Evolutionary conservation across 2,113 vertebrate genomes (phyloP).

Genomic region (Poeciliopsis prolifica): DNA sequence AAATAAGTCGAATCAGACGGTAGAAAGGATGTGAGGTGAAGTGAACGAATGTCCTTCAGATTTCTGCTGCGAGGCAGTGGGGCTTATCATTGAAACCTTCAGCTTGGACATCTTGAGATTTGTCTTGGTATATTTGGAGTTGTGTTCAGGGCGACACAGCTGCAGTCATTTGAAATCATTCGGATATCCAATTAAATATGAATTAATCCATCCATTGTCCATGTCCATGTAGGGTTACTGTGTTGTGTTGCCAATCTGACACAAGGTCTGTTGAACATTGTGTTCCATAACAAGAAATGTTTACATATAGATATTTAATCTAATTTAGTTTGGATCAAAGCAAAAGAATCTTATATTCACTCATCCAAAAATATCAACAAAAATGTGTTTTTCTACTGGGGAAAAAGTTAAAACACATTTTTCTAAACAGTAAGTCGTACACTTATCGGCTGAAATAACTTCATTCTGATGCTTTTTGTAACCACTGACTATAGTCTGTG

Average conservation of each 20-base stretch:
- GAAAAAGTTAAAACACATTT: too few species aligned
- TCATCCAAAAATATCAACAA: not conserved
- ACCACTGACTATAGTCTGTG: too few species aligned
- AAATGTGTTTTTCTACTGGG: too few species aligned
- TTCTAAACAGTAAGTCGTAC: not conserved
- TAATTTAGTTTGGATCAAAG: too few species aligned
- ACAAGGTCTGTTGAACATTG: not conserved
- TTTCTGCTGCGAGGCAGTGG: not conserved
- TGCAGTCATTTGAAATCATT: not conserved
- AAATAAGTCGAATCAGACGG: constrained; percentile 1
- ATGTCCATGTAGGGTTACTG: too few species aligned
- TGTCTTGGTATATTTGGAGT: not conserved
- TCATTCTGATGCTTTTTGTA: not conserved
- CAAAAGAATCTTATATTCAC: not conserved
- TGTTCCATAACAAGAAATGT: not conserved
- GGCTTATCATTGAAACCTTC: not conserved
- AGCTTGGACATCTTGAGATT: not conserved
- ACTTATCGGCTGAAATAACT: not conserved
- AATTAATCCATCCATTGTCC: not conserved
- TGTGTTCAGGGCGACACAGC: not conserved
- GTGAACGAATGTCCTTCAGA: not conserved
- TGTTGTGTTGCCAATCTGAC: too few species aligned
- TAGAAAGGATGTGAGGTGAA: not conserved
- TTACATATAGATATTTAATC: not conserved
- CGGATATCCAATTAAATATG: too few species aligned